Conservation (phyloP, 2,113 vertebrate genomes). For the Pipra filicauda region DNA sequence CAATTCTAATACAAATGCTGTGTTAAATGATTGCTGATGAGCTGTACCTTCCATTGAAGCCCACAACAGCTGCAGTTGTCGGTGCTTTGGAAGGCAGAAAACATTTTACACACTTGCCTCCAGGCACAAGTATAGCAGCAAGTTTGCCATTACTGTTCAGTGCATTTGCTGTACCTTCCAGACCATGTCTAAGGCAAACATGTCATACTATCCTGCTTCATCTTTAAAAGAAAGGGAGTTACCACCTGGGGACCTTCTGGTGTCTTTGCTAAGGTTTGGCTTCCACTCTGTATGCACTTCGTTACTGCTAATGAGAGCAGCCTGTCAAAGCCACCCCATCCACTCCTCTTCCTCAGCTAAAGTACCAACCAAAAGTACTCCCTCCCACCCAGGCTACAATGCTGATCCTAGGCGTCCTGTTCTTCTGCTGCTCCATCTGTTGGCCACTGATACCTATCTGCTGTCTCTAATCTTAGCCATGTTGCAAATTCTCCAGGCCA, state of each 20-base stretch:
- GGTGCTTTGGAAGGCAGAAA: neutral
- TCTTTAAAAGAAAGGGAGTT: neutral
- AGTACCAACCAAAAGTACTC: neutral
- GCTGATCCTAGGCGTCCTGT: neutral
- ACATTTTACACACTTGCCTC: neutral
- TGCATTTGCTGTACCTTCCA: neutral
- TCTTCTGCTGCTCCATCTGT: neutral
- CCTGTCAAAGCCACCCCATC: neutral
- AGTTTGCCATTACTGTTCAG: neutral
- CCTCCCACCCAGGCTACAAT: neutral
- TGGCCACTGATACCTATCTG: neutral
- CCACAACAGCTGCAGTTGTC: neutral
- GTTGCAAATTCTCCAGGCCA: neutral
- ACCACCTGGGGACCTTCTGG: neutral
- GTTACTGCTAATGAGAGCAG: neutral
- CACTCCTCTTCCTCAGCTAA: neutral
- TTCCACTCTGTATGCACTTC: neutral
- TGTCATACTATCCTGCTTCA: neutral
- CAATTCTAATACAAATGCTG: neutral
- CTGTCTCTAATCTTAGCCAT: neutral
- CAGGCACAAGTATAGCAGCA: neutral
- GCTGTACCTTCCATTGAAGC: neutral
- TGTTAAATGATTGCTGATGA: neutral
- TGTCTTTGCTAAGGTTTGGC: neutral
- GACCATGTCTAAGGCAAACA: neutral